Evolutionary conservation across 2,888 invertebrate species (phyloP).

Genomic region (Pyrrhia umbra): DNA sequence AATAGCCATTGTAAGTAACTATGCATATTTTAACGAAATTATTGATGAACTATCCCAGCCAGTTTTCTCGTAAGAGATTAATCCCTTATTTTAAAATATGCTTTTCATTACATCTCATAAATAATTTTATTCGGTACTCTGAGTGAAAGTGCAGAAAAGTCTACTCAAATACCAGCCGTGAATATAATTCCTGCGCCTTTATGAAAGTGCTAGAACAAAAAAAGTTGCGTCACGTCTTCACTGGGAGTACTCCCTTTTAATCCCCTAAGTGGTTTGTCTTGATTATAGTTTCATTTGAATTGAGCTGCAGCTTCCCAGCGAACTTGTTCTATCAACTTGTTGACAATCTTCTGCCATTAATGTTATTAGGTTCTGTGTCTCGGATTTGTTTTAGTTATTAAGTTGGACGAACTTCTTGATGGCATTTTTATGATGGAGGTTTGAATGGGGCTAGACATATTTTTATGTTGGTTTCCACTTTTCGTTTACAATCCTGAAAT

Average conservation of each 20-base stretch:
- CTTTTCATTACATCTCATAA: too few relatives aligned
- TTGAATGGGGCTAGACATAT: not conserved
- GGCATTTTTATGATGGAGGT: slow-evolving; percentile 11
- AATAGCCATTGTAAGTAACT: too few relatives aligned
- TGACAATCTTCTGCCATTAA: slow-evolving; percentile 57
- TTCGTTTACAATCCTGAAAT: too few relatives aligned
- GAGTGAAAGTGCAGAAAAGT: not conserved
- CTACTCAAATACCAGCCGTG: not conserved
- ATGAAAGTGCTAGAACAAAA: slow-evolving; percentile 44
- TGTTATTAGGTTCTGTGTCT: slow-evolving; percentile 54
- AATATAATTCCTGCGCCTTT: slow-evolving; percentile 27
- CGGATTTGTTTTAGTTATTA: slow-evolving; percentile 44
- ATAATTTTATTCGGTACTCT: not conserved
- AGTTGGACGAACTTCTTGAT: slow-evolving; percentile 7
- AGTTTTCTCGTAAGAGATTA: too few relatives aligned
- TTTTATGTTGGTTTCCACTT: not conserved
- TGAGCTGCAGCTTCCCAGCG: slow-evolving; percentile 34
- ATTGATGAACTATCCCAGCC: too few relatives aligned
- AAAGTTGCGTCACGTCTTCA: slow-evolving; percentile 17
- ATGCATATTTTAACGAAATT: too few relatives aligned
- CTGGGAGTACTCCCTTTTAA: slow-evolving; percentile 63
- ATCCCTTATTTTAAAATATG: too few relatives aligned
- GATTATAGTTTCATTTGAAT: slow-evolving; percentile 64
- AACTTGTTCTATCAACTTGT: slow-evolving; percentile 47
- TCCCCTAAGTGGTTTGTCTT: slow-evolving; percentile 67